Evolutionary conservation across 2,888 invertebrate species (phyloP).

Genomic region (Nycteola revayana): DNA sequence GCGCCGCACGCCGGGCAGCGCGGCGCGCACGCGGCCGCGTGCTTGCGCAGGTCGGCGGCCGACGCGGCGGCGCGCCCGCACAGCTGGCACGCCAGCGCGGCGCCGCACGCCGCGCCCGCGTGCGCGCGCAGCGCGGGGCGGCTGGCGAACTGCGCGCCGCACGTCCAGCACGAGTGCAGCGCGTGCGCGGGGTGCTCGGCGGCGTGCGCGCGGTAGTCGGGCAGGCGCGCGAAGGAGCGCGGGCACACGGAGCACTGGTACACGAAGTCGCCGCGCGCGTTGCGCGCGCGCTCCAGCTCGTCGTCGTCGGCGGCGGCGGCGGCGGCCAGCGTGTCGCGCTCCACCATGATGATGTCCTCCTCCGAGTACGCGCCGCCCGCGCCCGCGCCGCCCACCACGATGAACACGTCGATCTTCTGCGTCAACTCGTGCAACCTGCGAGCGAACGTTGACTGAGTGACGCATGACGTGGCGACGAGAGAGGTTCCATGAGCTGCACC

Average conservation of each 20-base stretch:
- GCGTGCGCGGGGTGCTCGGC: conserved; percentile 46
- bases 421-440: conserved; percentile 63
- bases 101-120: conserved; percentile 31
- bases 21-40: conserved; percentile 39
- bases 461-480: no score
- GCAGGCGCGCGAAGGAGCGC: conserved; percentile 55
- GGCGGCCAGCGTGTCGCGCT: conserved; percentile 58
- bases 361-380: conserved; percentile 60
- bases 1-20: conserved; percentile 24
- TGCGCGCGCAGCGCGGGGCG: conserved; percentile 45
- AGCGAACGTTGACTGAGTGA: no score
- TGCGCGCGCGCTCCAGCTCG: conserved; percentile 51
- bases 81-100: conserved; percentile 41
- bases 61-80: conserved; percentile 34
- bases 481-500: no score
- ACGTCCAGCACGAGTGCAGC: conserved; percentile 69
- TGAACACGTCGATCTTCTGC: conserved; percentile 73
- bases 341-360: conserved; percentile 74
- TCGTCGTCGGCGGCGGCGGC: conserved; percentile 59
- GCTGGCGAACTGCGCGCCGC: conserved; percentile 59
- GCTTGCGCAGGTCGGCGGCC: conserved; percentile 14
- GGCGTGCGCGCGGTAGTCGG: conserved; percentile 53
- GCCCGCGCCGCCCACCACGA: conserved; percentile 65
- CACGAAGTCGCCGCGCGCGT: conserved; percentile 60
- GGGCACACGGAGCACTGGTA: conserved; percentile 74